phyloP scores from a whole-genome alignment of 1,140 invertebrate species.

The Bombus superbus region DNA sequence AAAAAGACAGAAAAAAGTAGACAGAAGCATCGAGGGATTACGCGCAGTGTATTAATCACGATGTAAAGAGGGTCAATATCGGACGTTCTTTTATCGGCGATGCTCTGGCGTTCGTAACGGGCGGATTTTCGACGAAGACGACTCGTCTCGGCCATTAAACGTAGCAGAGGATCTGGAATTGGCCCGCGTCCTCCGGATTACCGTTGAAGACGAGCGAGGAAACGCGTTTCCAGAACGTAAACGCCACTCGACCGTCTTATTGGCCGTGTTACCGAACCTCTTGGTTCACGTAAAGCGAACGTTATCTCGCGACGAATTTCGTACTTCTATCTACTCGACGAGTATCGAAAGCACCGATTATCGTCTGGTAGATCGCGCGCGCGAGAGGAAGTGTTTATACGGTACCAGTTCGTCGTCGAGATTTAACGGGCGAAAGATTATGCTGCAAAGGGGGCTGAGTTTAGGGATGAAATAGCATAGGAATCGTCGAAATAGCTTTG shows the following conservation, averaged over 20 bases:
- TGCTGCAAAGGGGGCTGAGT: neutral
- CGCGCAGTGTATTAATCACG: neutral
- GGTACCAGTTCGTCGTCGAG: neutral
- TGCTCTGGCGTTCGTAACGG: constrained; percentile 1
- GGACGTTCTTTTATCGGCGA: neutral
- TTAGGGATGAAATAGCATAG: neutral
- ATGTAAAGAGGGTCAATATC: neutral
- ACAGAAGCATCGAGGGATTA: neutral
- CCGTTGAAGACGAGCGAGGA: neutral
- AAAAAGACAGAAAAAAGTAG: neutral
- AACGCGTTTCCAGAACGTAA: neutral
- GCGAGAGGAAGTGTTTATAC: neutral
- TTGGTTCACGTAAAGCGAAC: neutral
- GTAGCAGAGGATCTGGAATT: neutral
- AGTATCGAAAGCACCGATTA: constrained; percentile 3
- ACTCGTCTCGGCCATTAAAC: neutral
- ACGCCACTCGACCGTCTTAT: constrained; percentile 26
- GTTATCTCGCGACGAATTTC: neutral
- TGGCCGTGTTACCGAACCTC: neutral
- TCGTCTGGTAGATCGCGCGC: neutral
- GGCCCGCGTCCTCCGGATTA: constrained; percentile 1
- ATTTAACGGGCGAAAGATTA: neutral
- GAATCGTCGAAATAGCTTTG: neutral
- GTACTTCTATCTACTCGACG: too few relatives aligned
- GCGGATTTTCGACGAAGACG: constrained; percentile 9